Evolutionary conservation across 2,113 vertebrate species (phyloP).

Genomic region (Opisthocomus hoazin): DNA sequence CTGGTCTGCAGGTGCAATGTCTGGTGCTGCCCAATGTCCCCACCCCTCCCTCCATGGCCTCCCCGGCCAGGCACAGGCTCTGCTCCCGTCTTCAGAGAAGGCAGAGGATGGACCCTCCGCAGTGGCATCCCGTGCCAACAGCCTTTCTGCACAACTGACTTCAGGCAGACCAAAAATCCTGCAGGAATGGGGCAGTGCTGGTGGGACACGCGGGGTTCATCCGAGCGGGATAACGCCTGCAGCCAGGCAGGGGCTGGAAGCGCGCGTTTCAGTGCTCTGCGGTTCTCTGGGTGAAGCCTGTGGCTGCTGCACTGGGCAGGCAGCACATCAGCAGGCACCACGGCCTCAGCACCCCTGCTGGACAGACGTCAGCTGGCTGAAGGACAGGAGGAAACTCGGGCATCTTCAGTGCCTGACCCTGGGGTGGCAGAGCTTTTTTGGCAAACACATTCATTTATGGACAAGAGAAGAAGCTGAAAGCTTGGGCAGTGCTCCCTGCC

Average conservation of each 20-base stretch:
- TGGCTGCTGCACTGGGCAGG: fast-evolving
- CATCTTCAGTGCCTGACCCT: not conserved
- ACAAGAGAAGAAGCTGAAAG: not conserved
- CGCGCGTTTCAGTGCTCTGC: not conserved
- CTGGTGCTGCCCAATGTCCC: not conserved
- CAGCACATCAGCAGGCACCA: not conserved
- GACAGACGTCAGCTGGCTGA: not conserved
- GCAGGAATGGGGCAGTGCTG: not conserved
- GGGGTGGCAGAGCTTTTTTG: not conserved
- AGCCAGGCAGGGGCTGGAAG: not conserved
- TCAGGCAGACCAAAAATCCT: not conserved
- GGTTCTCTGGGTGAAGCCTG: not conserved
- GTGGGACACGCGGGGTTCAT: not conserved
- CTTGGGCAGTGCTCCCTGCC: fast-evolving
- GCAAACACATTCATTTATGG: not conserved
- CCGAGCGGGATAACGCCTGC: fast-evolving
- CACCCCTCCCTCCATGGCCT: not conserved
- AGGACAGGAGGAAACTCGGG: not conserved
- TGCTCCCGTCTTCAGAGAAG: fast-evolving
- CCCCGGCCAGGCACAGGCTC: not conserved
- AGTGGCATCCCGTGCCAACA: fast-evolving
- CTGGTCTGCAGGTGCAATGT: too few species aligned
- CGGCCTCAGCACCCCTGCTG: not conserved
- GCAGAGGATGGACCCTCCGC: not conserved
- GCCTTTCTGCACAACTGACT: not conserved